Base-by-base conservation (phyloP, 1,140 invertebrate genomes). In the Matsumurasca onukii region DNA sequence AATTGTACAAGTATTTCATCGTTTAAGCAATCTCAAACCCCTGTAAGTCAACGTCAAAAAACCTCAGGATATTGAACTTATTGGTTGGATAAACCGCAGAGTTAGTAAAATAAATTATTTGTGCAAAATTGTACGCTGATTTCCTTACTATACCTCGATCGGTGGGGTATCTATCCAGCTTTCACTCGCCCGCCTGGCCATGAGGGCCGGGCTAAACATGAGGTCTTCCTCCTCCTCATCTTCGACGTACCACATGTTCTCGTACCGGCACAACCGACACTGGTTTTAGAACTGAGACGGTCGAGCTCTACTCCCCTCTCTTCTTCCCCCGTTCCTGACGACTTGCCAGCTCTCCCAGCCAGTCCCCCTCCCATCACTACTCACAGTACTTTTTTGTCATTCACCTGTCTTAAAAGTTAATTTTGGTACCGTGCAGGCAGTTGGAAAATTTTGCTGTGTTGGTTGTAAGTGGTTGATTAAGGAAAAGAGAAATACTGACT, bases 151-250 rank as follows among this genome's bases (percentile, higher is more conserved):
- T 88, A 91, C 91, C 91, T 93, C 90, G 51, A 91, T 85, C 31
- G 90, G 91, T 75, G 91, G 90, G 59, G 91, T 88, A 69, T 90
- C 88, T 66, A 93, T 93, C 91, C 91, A 93, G 75, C 90, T 92
- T 75, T 93, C 91, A 17, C 90, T 91, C 27, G 91, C 91, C 63
- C 91, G 82, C 49, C 91, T 82, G 49, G 91, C 91, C 83, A 93
- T 86, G 49, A 93, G 82, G 45, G 91, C 91, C 49, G 91, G 91
- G 72, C 91, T 93, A 81, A 89, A 93, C 83, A 92, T 84, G 72
- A 93, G 83, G 73, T 91, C 89, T 78, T 91, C 91, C 73, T 93
- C 91, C 77, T 93, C 91, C 73, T 89, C 88, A 62, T 87, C 86
- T 63, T 85, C 82, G 27, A 79, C 78, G 73, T 87, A 88, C 89